Conservation (phyloP, 2,113 vertebrate species). For the Scatophagus argus region DNA sequence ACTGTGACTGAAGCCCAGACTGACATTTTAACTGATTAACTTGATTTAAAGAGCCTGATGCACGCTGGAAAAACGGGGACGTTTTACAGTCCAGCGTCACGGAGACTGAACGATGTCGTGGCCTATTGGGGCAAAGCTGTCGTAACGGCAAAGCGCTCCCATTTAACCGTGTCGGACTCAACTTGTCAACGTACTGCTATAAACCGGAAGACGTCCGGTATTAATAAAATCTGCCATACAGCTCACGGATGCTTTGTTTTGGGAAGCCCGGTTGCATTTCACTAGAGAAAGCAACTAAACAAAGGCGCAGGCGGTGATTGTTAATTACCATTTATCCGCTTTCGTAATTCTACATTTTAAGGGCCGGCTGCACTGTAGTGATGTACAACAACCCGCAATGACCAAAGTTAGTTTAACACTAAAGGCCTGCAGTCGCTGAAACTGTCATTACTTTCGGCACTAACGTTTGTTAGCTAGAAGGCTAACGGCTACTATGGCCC, state of each 20-base stretch:
- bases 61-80: background rate
- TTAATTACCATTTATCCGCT: background rate
- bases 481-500: constrained; percentile 61
- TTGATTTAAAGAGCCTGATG: background rate
- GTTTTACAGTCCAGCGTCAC: background rate
- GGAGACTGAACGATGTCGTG: constrained; percentile 12
- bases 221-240: background rate
- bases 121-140: constrained; percentile 7
- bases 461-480: constrained; percentile 36
- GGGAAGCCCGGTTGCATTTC: background rate
- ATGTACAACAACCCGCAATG: rapidly evolving
- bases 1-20: no score
- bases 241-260: constrained; percentile 40
- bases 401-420: background rate
- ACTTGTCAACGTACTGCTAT: background rate
- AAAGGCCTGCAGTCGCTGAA: constrained; percentile 43
- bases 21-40: background rate
- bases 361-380: rapidly evolving
- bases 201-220: background rate
- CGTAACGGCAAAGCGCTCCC: background rate
- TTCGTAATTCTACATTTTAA: background rate
- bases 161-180: background rate
- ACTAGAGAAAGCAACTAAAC: constrained; percentile 52
- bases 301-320: constrained; percentile 36
- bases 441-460: constrained; percentile 47